phyloP scores from a whole-genome alignment of 2,797 vertebrate genomes.

The Tarsius wallacei region DNA sequence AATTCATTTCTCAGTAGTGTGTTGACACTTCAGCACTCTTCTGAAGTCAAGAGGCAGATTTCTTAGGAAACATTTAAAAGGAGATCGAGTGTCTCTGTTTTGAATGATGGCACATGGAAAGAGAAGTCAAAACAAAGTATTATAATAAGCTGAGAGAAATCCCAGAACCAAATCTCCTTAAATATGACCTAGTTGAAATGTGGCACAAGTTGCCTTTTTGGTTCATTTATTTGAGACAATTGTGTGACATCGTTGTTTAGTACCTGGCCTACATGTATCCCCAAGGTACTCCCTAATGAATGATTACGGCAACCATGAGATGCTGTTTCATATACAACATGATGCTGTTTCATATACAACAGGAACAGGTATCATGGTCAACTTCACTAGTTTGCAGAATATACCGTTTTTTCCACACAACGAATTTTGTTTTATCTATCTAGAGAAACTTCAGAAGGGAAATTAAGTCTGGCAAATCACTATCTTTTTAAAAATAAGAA shows the following conservation, averaged over 20 bases:
- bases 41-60: constrained; percentile 69
- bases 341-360: neutral
- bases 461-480: neutral
- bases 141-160: constrained; percentile 71
- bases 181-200: constrained; percentile 81
- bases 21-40: constrained; percentile 56
- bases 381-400: neutral
- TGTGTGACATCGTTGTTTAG: constrained; percentile 76
- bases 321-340: neutral
- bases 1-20: constrained; percentile 59
- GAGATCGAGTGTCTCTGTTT: constrained; percentile 78
- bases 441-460: neutral
- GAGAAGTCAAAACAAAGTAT: constrained; percentile 59
- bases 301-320: neutral
- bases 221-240: constrained; percentile 81
- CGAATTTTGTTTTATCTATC: constrained; percentile 26
- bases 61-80: constrained; percentile 76
- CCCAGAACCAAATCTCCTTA: constrained; percentile 57
- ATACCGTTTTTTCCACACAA: constrained; percentile 3
- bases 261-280: constrained; percentile 82
- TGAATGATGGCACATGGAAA: constrained; percentile 71
- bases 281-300: constrained; percentile 70
- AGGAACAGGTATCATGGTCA: neutral
- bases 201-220: constrained; percentile 68
- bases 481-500: constrained; percentile 19